Evolutionary conservation across 1,140 invertebrate genomes (phyloP).

Genomic region (Drosophila bifasciata): DNA sequence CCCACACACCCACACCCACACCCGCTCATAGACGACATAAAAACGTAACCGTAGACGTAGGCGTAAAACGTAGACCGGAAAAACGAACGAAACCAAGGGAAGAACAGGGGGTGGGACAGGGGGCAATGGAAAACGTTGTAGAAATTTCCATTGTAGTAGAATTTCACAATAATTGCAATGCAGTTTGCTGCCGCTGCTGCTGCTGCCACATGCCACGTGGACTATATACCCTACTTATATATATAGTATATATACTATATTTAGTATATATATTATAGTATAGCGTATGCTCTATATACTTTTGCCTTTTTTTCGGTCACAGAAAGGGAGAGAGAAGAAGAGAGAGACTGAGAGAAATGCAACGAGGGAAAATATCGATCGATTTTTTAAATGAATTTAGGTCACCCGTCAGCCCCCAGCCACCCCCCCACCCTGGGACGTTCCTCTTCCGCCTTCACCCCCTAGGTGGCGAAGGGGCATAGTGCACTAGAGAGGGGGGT

Average conservation of each 20-base stretch:
- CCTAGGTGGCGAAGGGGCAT: constrained; percentile 12
- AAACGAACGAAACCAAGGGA: constrained; percentile 7
- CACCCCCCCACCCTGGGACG: neutral
- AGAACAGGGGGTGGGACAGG: neutral
- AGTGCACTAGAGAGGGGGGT: constrained; percentile 6
- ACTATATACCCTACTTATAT: constrained; percentile 5
- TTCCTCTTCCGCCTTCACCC: constrained; percentile 9
- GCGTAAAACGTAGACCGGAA: constrained; percentile 34
- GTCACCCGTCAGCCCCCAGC: constrained; percentile 41
- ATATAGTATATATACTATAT: constrained; percentile 10
- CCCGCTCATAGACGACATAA: constrained; percentile 49
- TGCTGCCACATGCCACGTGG: constrained; percentile 16
- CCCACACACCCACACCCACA: constrained; percentile 35
- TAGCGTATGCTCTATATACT: constrained; percentile 71
- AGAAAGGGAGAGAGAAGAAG: constrained; percentile 14
- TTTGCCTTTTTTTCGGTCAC: constrained; percentile 65
- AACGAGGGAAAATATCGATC: constrained; percentile 68
- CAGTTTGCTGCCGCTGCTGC: constrained; percentile 42
- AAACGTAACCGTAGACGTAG: constrained; percentile 47
- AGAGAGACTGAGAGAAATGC: constrained; percentile 34
- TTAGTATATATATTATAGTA: constrained; percentile 55
- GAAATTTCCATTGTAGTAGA: constrained; percentile 74
- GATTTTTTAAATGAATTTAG: constrained; percentile 82
- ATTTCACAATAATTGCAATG: constrained; percentile 79
- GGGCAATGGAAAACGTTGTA: constrained; percentile 46